Conservation (phyloP, 2,797 vertebrate species). For the Thaleichthys pacificus region DNA sequence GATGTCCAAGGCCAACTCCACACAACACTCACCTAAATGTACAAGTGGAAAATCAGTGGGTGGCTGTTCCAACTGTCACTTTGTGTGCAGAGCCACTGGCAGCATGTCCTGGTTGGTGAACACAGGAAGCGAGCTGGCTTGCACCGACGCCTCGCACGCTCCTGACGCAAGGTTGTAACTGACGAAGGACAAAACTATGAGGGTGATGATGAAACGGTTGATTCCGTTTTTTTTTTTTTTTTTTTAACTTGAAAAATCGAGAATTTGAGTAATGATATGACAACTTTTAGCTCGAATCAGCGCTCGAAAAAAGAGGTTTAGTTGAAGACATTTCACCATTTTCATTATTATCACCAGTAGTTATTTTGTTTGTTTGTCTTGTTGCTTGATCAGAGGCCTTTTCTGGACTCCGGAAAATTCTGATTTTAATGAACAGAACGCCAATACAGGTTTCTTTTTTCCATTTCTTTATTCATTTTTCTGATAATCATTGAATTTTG, state of each 20-base stretch:
- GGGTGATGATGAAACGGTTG: no score
- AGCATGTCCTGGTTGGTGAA: neutral
- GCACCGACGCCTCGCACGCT: neutral
- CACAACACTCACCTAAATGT: constrained; percentile 1
- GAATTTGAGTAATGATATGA: no score
- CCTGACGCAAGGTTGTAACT: neutral
- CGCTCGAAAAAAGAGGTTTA: neutral
- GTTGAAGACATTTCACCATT: neutral
- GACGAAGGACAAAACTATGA: neutral
- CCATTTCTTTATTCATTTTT: constrained; percentile 76
- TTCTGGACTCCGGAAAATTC: neutral
- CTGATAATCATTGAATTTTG: constrained; percentile 72
- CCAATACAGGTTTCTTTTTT: constrained; percentile 44
- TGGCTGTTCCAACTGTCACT: neutral
- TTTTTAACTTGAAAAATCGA: no score
- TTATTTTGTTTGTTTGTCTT: neutral
- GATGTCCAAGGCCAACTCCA: no score
- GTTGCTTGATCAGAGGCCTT: neutral
- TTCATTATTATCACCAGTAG: neutral
- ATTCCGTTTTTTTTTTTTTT: no score
- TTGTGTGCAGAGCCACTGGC: neutral
- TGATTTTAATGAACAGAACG: neutral
- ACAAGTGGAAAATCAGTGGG: neutral
- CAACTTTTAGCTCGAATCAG: no score
- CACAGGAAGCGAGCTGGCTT: neutral